Evolutionary conservation across 2,113 vertebrate species (phyloP), one percentile per base, ranked within the genome.

Genomic region (Oryzias woworae): DNA sequence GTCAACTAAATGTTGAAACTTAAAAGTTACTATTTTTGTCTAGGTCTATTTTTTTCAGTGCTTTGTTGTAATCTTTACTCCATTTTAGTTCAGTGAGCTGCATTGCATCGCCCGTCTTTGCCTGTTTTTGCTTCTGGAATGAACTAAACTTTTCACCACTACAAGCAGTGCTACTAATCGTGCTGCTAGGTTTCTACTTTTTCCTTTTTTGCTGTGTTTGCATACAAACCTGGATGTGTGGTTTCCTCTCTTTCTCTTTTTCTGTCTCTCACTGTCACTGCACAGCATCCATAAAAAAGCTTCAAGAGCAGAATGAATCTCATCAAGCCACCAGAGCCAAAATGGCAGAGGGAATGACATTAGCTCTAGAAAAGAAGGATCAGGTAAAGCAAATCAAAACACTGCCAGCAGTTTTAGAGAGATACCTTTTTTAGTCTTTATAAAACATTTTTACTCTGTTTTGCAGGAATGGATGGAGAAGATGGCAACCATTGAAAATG

Each of bases 221-320:
- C 42, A 43, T 59, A 66, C 59, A 72, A 75, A 80, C 55, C 18
- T 73, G 50, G 73, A 20, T 61, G 58, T 75, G 16, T 71, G 61
- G 44, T 81, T 71, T 62, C 46, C 69, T 63, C n/a, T 31, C 22
- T n/a, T n/a, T 73, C 16, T 54, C 4, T 46, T 36, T 67, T 4
- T 51, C 12, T 31, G 20, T 64, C 23, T 60, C 47, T 58, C 44
- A 16, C 36, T 78, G 16, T 45, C 31, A 36, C 58, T 71, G 17
- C 46, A 6, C 90, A 99, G 97, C 94, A 63, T 96, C 97, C 72
- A 93, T 99, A 92, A 92, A 93, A 90, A 99, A 98, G 83, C 90
- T 98, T 44, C 96, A 99, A 83, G 97, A 98, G 51, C 96, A 98
- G 93, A 98, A 94, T 51, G 96, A 99, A 81, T 86, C 85, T 64